These are phyloP conservation scores for Punctoribates punctum DNA, from an alignment of 2,888 invertebrate genomes.

Conservation along the genomic window DNA sequence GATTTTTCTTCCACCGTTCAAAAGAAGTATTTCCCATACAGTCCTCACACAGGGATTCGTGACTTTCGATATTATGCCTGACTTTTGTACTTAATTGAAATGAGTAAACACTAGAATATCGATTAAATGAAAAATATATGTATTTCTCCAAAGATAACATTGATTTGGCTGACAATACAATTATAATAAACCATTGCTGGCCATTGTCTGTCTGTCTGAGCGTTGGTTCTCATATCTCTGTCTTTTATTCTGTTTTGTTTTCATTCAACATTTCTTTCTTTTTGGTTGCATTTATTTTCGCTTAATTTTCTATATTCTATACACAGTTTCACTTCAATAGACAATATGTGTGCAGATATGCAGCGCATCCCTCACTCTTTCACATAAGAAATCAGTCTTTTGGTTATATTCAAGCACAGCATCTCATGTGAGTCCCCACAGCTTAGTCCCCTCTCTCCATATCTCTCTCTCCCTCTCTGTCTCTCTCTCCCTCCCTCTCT, in stretches of 20 bases:
- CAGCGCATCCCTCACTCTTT: not conserved
- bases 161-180: constrained; percentile 17
- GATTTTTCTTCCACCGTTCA: not conserved
- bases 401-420: not conserved
- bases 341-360: constrained; percentile 25
- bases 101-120: constrained; percentile 28
- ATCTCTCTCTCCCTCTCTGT: not conserved
- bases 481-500: not conserved
- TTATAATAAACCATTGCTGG: not conserved
- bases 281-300: constrained; percentile 32
- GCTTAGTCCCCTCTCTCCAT: not conserved
- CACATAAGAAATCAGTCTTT: not conserved
- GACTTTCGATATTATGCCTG: constrained; percentile 22
- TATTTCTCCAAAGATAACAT: constrained; percentile 7
- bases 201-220: not conserved
- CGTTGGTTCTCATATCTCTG: constrained; percentile 2
- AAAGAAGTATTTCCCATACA: not conserved
- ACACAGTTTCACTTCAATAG: not conserved
- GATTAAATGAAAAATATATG: constrained; percentile 25
- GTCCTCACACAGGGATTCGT: constrained; percentile 17
- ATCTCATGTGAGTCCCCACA: not conserved
- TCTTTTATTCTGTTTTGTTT: not conserved
- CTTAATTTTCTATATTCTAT: constrained; percentile 32
- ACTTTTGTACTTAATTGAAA: constrained; percentile 23
- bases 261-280: constrained; percentile 1